Base-by-base conservation (phyloP, 2,888 invertebrate species). In the Troides aeacus region DNA sequence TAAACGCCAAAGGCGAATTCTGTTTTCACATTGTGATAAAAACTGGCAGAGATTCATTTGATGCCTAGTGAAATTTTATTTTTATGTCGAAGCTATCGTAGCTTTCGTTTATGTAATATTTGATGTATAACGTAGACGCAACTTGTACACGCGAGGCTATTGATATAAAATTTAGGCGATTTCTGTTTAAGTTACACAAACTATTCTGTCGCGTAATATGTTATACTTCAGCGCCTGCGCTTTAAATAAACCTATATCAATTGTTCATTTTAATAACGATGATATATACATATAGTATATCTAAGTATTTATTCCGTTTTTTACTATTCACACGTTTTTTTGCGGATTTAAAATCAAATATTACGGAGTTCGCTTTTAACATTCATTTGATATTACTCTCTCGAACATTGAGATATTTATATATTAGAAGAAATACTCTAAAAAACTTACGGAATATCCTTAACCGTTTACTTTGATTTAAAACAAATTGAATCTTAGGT, bases 1-100 rank as follows among this genome's bases (percentile, higher is more conserved):
- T 77, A 73, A 82, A 82, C 85, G 90, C 91, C 90, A 85, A 87
- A 89, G 90, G 90, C 89, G 83, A 74, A 74, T 83, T 84, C 83
- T 76, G 86, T 86, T 82, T 72, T 77, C 79, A 78, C 72, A 83
- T 82, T 88, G 88, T 89, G 89, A 89, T 88, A 87, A 79, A 3
- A 79, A 73, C 79, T 76, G 78, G 79, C 80, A 78, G 77, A 77
- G 69, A 68, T 77, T 81, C 70, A 78, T 83, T 81, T 82, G 73
- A 60, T 30, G 60, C 36, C 73, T 72, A 58, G 73, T 77, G 71
- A 72, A 58, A 69, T 70, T 56, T n/a, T 64, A 39, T 63, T 58
- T 39, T 56, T 17, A 56, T 39, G 15, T 15, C 21, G 57, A 56
- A 50, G 23, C 21, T 64, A 66, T 71, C 79, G 76, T 75, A 76